Evolutionary conservation across 2,888 invertebrate genomes (phyloP).

Genomic region (Agapostemon virescens): DNA sequence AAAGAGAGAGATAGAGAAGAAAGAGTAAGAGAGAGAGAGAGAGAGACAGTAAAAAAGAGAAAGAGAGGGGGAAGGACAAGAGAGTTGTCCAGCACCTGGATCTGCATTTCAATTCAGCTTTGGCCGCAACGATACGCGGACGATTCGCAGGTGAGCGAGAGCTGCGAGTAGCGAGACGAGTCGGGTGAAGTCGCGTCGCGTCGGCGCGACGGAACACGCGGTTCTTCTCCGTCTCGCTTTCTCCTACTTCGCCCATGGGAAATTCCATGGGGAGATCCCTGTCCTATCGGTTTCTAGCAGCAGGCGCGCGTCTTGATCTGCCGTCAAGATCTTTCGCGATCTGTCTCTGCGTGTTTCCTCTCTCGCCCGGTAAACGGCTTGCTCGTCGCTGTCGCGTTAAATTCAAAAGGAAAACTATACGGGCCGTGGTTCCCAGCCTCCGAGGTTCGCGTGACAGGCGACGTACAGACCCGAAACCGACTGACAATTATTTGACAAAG

Average conservation of each 20-base stretch:
- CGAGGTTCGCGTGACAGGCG: conserved; percentile 18
- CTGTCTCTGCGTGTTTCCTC: not conserved
- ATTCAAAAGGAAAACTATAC: not conserved
- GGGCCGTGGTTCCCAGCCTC: not conserved
- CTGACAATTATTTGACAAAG: conserved; percentile 47
- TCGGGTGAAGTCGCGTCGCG: conserved; percentile 47
- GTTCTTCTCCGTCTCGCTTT: conserved; percentile 53
- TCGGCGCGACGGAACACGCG: conserved; percentile 62
- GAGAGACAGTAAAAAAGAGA: conserved; percentile 3
- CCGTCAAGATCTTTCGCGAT: not conserved
- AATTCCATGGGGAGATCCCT: not conserved
- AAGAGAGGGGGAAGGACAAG: not conserved
- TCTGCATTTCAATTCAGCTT: conserved; percentile 43
- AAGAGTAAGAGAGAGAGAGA: not conserved
- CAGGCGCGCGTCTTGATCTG: not conserved
- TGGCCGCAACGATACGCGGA: conserved; percentile 59
- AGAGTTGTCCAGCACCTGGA: conserved; percentile 36
- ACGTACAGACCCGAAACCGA: conserved; percentile 5
- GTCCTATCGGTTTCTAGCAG: not conserved
- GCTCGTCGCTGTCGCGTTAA: not conserved
- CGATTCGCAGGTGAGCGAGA: conserved; percentile 61
- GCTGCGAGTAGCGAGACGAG: conserved; percentile 32
- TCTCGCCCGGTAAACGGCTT: not conserved
- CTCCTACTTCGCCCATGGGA: conserved; percentile 21
- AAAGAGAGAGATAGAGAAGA: not conserved